Base-by-base conservation (phyloP, 2,797 vertebrate genomes). In the Eupleurogrammus muticus region DNA sequence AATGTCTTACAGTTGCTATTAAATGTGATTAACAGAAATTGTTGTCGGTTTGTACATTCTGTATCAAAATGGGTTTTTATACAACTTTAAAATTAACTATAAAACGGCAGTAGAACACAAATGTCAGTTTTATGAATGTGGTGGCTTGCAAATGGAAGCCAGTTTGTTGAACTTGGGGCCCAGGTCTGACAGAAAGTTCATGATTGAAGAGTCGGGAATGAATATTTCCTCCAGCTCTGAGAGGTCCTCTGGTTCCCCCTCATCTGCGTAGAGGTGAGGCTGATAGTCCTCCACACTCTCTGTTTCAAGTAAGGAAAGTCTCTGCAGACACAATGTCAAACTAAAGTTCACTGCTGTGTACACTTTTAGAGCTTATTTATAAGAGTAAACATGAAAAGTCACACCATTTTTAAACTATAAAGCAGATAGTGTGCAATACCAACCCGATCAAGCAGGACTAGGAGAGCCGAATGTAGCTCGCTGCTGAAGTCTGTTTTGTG, bases 1-100 rank as follows among this genome's bases (percentile, higher is more conserved):
- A 53, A 59, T 66, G 56, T 77, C 52, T 73, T 70, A 79, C 63
- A 52, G 73, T 80, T 85, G 69, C 79, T 77, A 89, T 83, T 91
- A 91, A 91, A 91, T 55, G 40, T 75, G 46, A 77, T 56, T 21
- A 79, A 70, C 23, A 13, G 5, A 59, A 2, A 7, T 44, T 63
- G 11, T 0, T 6, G 59, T 52, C 40, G 3, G 13, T 17, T 4
- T 24, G 2, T 11, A 53, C 5, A 9, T 6, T 17, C 17, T 42
- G 9, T 11, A 35, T 28, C 14, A 1, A 21, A 60, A 35, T 2
- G 1, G 0, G 19, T 14, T 4, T 9, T 34, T 4, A 14, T 14
- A 12, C 19, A 48, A 55, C 40, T 11, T 58, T 32, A 11, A 13
- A 70, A 32, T 16, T 14, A 13, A 13, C 16, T 1, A 11, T 5